A percentile compares a stretch with the other conserved stretches of the same genome.
phyloP scores from a whole-genome alignment of 2,888 invertebrate species.

The Hydrotaea cyrtoneurina region DNA sequence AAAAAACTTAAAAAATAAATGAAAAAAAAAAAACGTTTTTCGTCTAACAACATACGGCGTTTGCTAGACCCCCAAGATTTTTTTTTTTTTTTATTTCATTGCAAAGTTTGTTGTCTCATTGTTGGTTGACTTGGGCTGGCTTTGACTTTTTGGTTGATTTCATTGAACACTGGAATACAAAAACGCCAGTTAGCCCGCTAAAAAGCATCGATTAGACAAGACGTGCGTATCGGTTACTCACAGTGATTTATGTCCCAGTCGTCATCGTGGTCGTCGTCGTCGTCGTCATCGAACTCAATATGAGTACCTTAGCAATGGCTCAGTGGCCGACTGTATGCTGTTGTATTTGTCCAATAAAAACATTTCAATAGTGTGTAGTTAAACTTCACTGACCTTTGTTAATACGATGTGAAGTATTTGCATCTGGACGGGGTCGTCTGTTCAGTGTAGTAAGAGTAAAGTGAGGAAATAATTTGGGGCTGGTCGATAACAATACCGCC shows the following conservation, averaged over 20 bases:
- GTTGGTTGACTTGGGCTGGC: slow-evolving; percentile 16
- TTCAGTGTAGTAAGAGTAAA: too few relatives aligned
- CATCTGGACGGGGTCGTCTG: not conserved
- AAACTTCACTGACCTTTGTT: slow-evolving; percentile 59
- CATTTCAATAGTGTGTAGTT: slow-evolving; percentile 16
- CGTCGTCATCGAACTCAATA: not conserved
- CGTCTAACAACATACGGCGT: slow-evolving; percentile 4
- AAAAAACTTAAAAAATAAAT: not conserved
- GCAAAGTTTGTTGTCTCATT: slow-evolving; percentile 36
- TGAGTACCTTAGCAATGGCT: not conserved
- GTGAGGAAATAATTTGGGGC: too few relatives aligned
- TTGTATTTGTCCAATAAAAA: slow-evolving; percentile 28
- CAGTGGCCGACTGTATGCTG: not conserved
- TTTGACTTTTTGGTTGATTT: slow-evolving; percentile 26
- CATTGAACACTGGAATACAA: slow-evolving; percentile 44
- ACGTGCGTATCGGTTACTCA: slow-evolving; percentile 40
- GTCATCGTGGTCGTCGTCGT: too few relatives aligned
- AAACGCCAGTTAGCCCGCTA: not conserved
- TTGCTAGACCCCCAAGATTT: slow-evolving; percentile 32
- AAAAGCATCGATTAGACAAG: slow-evolving; percentile 43
- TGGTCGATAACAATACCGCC: too few relatives aligned
- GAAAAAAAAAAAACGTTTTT: too few relatives aligned
- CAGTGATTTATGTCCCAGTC: slow-evolving; percentile 48
- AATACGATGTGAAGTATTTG: slow-evolving; percentile 18
- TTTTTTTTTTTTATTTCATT: slow-evolving; percentile 30